Percentiles rank a stretch among this genome's conserved stretches.
Evolutionary conservation across 2,797 vertebrate species (phyloP).

Genomic region (Parambassis ranga): DNA sequence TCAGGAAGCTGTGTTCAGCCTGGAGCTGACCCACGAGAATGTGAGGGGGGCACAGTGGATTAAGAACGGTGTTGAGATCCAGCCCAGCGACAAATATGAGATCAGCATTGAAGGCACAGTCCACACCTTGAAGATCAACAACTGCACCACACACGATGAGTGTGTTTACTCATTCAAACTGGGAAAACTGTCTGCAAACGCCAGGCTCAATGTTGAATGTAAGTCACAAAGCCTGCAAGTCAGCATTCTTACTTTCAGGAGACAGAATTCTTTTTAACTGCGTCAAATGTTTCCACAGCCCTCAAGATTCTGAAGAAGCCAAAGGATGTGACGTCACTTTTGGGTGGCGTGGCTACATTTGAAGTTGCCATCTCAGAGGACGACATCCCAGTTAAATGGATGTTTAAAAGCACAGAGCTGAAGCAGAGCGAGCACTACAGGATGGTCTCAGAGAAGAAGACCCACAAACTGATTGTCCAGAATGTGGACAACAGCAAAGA

Average conservation of each 20-base stretch:
- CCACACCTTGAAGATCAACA: slow-evolving; percentile 89
- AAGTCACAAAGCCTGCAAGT: slow-evolving; percentile 76
- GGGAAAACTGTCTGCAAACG: slow-evolving; percentile 92
- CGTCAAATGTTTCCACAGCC: slow-evolving; percentile 80
- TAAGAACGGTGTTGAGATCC: slow-evolving; percentile 91
- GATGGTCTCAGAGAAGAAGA: slow-evolving; percentile 91
- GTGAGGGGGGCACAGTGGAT: slow-evolving; percentile 95
- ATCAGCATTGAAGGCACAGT: slow-evolving; percentile 84
- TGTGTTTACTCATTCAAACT: slow-evolving; percentile 97
- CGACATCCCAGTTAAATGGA: slow-evolving; percentile 92
- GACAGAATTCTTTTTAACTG: too few relatives aligned
- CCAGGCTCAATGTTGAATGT: slow-evolving; percentile 96
- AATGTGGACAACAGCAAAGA: slow-evolving; percentile 83
- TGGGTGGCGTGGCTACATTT: slow-evolving; percentile 88
- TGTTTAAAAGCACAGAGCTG: slow-evolving; percentile 90
- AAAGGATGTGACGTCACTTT: slow-evolving; percentile 92
- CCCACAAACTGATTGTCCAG: slow-evolving; percentile 90
- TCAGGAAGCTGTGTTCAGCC: slow-evolving; percentile 89
- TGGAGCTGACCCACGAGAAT: slow-evolving; percentile 92
- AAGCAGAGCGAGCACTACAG: slow-evolving; percentile 84
- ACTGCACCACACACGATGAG: slow-evolving; percentile 88
- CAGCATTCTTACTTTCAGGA: too few relatives aligned
- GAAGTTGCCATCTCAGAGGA: slow-evolving; percentile 95
- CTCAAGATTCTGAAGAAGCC: slow-evolving; percentile 98
- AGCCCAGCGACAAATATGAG: slow-evolving; percentile 87